phyloP scores from a whole-genome alignment of 1,140 invertebrate species.

The Heliconius melpomene region DNA sequence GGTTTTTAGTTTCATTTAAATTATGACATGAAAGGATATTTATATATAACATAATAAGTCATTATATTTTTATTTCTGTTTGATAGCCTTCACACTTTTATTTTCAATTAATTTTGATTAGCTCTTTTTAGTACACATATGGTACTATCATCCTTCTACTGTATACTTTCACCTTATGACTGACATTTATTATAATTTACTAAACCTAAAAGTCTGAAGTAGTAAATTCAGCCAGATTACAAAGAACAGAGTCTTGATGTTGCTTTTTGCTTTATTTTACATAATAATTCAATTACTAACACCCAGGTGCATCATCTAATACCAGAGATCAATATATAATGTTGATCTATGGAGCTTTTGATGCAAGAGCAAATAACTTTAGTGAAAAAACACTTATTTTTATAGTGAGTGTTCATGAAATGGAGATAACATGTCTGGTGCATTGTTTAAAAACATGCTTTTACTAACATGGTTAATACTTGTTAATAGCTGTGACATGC shows the following conservation, averaged over 20 bases:
- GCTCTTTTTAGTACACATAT: background rate
- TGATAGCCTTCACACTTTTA: too few relatives aligned
- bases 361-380: constrained; percentile 70
- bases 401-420: constrained; percentile 76
- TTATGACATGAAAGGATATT: too few relatives aligned
- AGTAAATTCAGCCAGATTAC: too few relatives aligned
- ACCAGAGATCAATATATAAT: constrained; percentile 60
- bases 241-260: too few relatives aligned
- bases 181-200: too few relatives aligned
- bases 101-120: too few relatives aligned
- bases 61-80: too few relatives aligned
- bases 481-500: too few relatives aligned
- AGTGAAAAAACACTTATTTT: constrained; percentile 74
- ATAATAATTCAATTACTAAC: background rate
- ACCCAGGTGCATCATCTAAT: constrained; percentile 66
- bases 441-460: background rate
- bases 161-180: background rate
- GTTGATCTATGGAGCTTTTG: constrained; percentile 63
- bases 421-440: constrained; percentile 53
- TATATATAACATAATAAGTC: too few relatives aligned
- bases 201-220: too few relatives aligned
- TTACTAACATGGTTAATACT: too few relatives aligned
- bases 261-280: background rate
- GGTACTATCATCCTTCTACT: background rate
- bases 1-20: too few relatives aligned